Conservation (phyloP, 2,888 invertebrate species). For the Sphaerolaimus hirsutus region DNA sequence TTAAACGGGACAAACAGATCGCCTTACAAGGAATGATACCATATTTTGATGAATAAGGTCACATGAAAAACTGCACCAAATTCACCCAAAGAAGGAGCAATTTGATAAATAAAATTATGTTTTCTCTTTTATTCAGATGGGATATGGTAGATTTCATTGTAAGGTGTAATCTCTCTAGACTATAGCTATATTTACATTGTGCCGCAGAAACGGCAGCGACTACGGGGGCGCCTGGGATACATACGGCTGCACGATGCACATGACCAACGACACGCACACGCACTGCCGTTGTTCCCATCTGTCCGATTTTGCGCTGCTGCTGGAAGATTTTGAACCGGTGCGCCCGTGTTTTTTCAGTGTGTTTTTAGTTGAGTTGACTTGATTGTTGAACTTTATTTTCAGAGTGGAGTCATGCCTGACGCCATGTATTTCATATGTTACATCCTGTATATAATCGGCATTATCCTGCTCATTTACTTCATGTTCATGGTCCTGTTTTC, state of each 20-base stretch:
- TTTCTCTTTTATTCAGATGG: too few species aligned
- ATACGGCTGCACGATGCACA: slow-evolving; percentile 3
- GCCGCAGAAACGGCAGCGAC: not conserved
- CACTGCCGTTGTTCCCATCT: slow-evolving; percentile 7
- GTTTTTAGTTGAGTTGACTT: too few species aligned
- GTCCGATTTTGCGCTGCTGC: slow-evolving; percentile 8
- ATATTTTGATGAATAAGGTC: too few species aligned
- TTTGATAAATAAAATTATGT: not conserved
- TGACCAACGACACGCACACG: slow-evolving; percentile 6
- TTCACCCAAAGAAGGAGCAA: too few species aligned
- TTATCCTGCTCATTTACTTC: slow-evolving; percentile 8
- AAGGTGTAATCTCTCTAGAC: not conserved
- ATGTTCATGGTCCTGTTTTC: slow-evolving; percentile 5
- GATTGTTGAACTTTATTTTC: too few species aligned
- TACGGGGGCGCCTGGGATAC: slow-evolving; percentile 6
- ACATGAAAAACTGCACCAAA: too few species aligned
- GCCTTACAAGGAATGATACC: too few species aligned
- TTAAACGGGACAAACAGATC: too few species aligned
- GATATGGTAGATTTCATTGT: too few species aligned
- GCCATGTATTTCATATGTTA: slow-evolving; percentile 4
- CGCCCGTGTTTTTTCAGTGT: not conserved
- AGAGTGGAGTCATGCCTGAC: not conserved
- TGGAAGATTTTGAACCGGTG: slow-evolving; percentile 6
- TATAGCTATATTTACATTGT: too few species aligned
- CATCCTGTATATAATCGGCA: slow-evolving; percentile 3